Evolutionary conservation across 1,140 invertebrate species (phyloP), one percentile per base, ranked within the genome.

Genomic region (Atta texana): DNA sequence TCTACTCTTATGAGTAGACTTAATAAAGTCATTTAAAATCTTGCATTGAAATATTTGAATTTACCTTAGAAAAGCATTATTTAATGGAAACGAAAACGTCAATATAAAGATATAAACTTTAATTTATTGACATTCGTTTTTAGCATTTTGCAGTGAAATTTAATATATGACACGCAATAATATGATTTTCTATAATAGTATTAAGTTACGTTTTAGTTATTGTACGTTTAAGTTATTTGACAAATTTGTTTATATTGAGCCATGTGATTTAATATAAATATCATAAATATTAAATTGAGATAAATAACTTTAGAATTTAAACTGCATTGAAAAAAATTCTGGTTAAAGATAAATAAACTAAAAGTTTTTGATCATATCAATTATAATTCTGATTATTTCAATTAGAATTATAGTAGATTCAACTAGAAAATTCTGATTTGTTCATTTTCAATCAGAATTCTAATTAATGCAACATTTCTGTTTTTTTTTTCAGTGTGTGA

Each of bases 171-270:
- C 21, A 12, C 24, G 39, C n/a, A 18, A 51, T 53, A 12, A 34
- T 51, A 39, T 39, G 34, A 7, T 64, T 68, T 53, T 80, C 7
- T 24, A 39, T 68, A 39, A 39, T 68, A 80, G n/a, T 18, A 31
- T 51, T n/a, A n/a, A n/a, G n/a, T 77, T 63, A 6, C 8, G 7
- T 39, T 39, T 39, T n/a, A n/a, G n/a, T n/a, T n/a, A n/a, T n/a
- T n/a, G n/a, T n/a, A n/a, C n/a, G n/a, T n/a, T n/a, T 39, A 51
- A 63, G 24, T 77, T 76, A 63, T 63, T 64, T 63, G 59, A 24
- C 18, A 31, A 77, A 49, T 49, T 18, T 28, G 39, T 49, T 24
- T 39, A 44, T 59, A 75, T 59, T 44, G n/a, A 16, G 16, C 1
- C 10, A 44, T 7, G 6, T 39, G 4, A 34, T 8, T 21, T 44